phyloP scores from a whole-genome alignment of 2,888 invertebrate genomes.

The Zygothrica quintamaculata region DNA sequence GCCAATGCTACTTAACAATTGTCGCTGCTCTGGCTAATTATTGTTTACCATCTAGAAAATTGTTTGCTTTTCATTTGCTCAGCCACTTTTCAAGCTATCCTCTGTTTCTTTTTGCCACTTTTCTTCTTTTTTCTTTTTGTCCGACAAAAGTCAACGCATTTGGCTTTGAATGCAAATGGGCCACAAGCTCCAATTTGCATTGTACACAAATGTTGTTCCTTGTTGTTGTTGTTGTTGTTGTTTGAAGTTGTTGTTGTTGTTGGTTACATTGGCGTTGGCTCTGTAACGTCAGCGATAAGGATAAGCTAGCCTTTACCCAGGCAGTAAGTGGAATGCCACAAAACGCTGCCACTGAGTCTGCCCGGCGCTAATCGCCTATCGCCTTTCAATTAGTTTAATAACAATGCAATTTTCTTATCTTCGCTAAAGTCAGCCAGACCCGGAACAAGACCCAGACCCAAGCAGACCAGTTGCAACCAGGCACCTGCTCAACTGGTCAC shows the following conservation, averaged over 20 bases:
- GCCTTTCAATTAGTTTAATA: slow-evolving; percentile 80
- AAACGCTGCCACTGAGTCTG: slow-evolving; percentile 22
- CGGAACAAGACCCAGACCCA: background rate
- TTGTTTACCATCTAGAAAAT: slow-evolving; percentile 47
- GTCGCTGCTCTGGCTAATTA: slow-evolving; percentile 46
- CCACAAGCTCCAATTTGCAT: slow-evolving; percentile 71
- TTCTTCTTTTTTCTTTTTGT: slow-evolving; percentile 24
- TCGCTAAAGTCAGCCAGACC: slow-evolving; percentile 28
- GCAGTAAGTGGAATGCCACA: slow-evolving; percentile 7
- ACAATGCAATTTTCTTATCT: slow-evolving; percentile 69
- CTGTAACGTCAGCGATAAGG: slow-evolving; percentile 43
- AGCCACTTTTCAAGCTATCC: slow-evolving; percentile 23
- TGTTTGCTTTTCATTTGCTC: slow-evolving; percentile 72
- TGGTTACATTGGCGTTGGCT: background rate
- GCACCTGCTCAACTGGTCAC: background rate
- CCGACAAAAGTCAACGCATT: slow-evolving; percentile 73
- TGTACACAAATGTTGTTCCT: slow-evolving; percentile 42
- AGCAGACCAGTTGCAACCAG: background rate
- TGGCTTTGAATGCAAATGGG: slow-evolving; percentile 73
- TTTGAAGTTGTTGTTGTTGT: slow-evolving; percentile 22
- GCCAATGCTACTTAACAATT: slow-evolving; percentile 42
- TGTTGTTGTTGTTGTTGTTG: slow-evolving; percentile 12
- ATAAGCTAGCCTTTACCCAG: slow-evolving; percentile 42
- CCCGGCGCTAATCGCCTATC: slow-evolving; percentile 70
- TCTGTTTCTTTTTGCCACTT: slow-evolving; percentile 16